Conservation (phyloP, 2,888 invertebrate genomes). For the Drosophila cracens region DNA sequence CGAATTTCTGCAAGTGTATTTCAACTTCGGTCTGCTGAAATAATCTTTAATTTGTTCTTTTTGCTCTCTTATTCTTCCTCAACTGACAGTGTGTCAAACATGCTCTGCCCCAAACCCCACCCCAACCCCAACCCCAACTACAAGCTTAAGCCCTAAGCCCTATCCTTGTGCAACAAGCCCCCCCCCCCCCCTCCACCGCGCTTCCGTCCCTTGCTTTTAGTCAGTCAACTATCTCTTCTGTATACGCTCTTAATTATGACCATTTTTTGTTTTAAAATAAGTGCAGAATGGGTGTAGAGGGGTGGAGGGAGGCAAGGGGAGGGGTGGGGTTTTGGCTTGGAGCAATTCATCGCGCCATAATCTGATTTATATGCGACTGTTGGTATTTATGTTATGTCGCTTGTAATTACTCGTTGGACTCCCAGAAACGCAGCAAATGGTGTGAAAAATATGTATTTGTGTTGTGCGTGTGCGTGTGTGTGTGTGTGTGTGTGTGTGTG, state of each 20-base stretch:
- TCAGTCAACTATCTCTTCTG: constrained; percentile 15
- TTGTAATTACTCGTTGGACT: constrained; percentile 64
- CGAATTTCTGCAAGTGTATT: neutral
- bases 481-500: neutral
- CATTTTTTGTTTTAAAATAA: constrained; percentile 4
- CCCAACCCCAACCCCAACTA: neutral
- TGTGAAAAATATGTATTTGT: constrained; percentile 21
- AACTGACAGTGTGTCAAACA: constrained; percentile 48
- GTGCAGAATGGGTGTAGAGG: neutral
- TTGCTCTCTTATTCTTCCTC: neutral
- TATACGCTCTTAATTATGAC: constrained; percentile 62
- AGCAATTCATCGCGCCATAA: constrained; percentile 36
- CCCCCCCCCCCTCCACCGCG: neutral
- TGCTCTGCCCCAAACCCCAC: constrained; percentile 23
- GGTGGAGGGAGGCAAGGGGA: neutral
- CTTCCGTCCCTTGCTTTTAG: neutral
- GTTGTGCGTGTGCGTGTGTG: neutral
- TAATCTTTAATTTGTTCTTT: neutral
- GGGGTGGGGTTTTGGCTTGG: neutral
- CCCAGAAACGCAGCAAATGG: constrained; percentile 22
- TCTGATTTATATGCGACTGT: constrained; percentile 71
- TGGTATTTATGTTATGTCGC: constrained; percentile 70
- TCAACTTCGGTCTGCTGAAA: neutral
- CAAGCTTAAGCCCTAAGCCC: neutral
- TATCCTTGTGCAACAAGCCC: constrained; percentile 31